phyloP scores from a whole-genome alignment of 1,140 invertebrate species.

The Achroia grisella region DNA sequence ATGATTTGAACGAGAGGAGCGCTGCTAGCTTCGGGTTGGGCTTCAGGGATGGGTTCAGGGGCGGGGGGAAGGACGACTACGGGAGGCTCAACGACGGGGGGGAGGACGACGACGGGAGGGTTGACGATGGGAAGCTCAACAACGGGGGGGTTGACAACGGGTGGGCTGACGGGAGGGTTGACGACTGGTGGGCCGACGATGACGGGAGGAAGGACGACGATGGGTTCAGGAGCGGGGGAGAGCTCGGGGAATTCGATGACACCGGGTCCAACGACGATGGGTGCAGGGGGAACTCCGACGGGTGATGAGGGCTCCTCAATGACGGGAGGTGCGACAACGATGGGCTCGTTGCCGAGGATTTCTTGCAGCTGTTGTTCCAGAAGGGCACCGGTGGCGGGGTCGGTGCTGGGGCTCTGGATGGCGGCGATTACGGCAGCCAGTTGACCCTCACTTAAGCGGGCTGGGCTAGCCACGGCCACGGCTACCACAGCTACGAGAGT shows the following conservation, averaged over 20 bases:
- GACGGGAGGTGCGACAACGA: constrained; percentile 22
- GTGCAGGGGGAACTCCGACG: constrained; percentile 24
- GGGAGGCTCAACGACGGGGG: constrained; percentile 9
- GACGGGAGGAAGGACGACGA: constrained; percentile 1
- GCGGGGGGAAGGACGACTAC: constrained; percentile 6
- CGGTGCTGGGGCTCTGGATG: constrained; percentile 48
- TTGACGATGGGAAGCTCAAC: constrained; percentile 17
- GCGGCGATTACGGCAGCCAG: constrained; percentile 37
- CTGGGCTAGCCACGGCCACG: constrained; percentile 24
- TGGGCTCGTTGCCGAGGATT: constrained; percentile 17
- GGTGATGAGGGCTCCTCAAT: constrained; percentile 35
- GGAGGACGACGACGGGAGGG: not conserved
- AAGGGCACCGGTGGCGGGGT: constrained; percentile 41
- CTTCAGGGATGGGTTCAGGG: not conserved
- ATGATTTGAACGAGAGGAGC: constrained; percentile 18
- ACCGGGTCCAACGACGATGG: constrained; percentile 21
- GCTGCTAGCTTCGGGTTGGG: not conserved
- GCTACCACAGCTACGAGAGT: constrained; percentile 34
- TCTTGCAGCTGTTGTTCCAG: constrained; percentile 27
- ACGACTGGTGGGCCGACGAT: not conserved
- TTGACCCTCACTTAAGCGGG: constrained; percentile 12
- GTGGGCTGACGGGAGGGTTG: constrained; percentile 2
- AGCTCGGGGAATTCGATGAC: constrained; percentile 2
- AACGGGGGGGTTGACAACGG: constrained; percentile 4
- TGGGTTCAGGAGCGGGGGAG: not conserved